Conservation (phyloP, 1,140 invertebrate species). For the Drosophila nasuta region DNA sequence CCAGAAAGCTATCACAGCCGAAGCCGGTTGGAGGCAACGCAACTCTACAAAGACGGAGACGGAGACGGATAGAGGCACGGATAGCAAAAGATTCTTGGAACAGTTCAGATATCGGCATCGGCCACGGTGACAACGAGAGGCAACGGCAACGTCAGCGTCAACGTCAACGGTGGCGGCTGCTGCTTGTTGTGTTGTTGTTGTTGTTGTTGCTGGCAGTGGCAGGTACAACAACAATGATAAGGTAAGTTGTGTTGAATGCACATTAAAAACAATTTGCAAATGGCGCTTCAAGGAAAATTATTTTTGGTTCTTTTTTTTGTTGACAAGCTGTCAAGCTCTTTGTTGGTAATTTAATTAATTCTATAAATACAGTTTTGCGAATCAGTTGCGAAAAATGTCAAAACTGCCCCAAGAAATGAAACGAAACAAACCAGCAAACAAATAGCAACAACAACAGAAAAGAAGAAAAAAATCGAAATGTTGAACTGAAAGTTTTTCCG, state of each 20-base stretch:
- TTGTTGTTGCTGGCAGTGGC: conserved; percentile 32
- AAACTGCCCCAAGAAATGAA: conserved; percentile 13
- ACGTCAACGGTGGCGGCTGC: conserved; percentile 15
- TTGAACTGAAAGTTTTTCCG: conserved; percentile 31
- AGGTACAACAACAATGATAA: conserved; percentile 78
- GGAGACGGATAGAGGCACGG: conserved; percentile 5
- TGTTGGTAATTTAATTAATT: conserved; percentile 33
- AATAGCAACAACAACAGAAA: neutral
- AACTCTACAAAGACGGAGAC: conserved; percentile 1
- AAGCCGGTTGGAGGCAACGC: conserved; percentile 4
- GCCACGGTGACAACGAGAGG: conserved; percentile 37
- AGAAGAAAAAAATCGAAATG: conserved; percentile 8
- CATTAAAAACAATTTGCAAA: conserved; percentile 17
- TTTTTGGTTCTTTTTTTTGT: conserved; percentile 3
- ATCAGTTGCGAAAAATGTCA: conserved; percentile 1
- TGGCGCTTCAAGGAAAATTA: conserved; percentile 4
- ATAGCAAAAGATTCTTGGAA: neutral
- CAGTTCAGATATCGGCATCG: conserved; percentile 16
- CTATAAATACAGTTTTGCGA: conserved; percentile 27
- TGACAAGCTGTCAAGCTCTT: conserved; percentile 15
- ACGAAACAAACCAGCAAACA: neutral
- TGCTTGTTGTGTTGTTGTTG: conserved; percentile 35
- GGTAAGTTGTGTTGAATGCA: conserved; percentile 35
- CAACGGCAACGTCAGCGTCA: conserved; percentile 29
- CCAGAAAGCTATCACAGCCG: neutral